phyloP scores from a whole-genome alignment of 2,797 vertebrate species.

The Gobio occitaniae region DNA sequence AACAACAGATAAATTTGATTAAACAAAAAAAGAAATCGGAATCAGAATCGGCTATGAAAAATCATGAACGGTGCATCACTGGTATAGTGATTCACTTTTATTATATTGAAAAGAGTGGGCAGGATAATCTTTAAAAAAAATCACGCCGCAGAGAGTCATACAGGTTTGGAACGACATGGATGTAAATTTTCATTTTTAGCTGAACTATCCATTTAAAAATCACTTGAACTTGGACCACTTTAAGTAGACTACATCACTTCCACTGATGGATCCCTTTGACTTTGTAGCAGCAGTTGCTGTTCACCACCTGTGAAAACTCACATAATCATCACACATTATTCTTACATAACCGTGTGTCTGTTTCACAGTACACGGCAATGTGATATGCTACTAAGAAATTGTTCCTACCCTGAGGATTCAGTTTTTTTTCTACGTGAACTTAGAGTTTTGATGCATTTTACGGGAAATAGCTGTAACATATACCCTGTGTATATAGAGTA shows the following conservation, averaged over 20 bases:
- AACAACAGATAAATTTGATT: neutral
- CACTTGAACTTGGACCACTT: neutral
- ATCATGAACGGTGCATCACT: too few relatives aligned
- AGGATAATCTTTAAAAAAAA: neutral
- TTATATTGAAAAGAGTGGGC: neutral
- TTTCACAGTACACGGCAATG: constrained; percentile 35
- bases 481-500: neutral
- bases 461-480: neutral
- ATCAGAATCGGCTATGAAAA: too few relatives aligned
- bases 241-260: neutral
- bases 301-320: constrained; percentile 48
- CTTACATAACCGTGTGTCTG: constrained; percentile 55
- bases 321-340: constrained; percentile 41
- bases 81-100: neutral
- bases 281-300: constrained; percentile 28
- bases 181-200: neutral
- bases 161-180: neutral
- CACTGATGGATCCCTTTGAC: constrained; percentile 17
- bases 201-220: neutral
- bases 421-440: neutral
- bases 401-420: neutral
- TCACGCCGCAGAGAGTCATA: neutral
- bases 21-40: too few relatives aligned
- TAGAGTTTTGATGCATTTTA: neutral
- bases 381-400: constrained; percentile 41